Percentiles rank a stretch among this genome's conserved stretches.
Evolutionary conservation across 2,888 invertebrate genomes (phyloP).

Genomic region (Ormyrus thymus): DNA sequence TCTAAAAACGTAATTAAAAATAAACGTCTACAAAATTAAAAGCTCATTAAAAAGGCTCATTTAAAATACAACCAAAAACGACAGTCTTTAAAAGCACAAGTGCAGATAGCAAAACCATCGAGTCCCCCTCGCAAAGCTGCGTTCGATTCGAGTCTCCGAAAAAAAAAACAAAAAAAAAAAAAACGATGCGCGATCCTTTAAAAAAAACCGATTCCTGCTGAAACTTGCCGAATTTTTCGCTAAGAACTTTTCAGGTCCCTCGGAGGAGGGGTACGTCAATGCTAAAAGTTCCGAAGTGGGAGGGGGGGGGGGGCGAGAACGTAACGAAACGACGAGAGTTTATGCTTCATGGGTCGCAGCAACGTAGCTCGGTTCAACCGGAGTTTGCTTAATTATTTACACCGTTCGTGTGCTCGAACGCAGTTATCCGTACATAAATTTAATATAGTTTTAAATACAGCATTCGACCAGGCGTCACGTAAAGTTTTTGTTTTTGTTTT

Average conservation of each 20-base stretch:
- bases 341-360: conserved; percentile 36
- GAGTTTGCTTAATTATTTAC: conserved; percentile 49
- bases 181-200: not conserved
- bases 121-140: conserved; percentile 25
- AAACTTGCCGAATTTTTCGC: conserved; percentile 15
- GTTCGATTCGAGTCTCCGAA: conserved; percentile 30
- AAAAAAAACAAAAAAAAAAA: conserved; percentile 22
- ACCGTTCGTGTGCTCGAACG: conserved; percentile 38
- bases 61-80: conserved; percentile 38
- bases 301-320: not conserved
- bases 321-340: not conserved
- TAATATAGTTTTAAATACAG: conserved; percentile 48
- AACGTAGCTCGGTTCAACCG: conserved; percentile 43
- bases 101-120: conserved; percentile 26
- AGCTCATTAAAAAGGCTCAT: conserved; percentile 32
- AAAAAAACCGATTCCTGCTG: conserved; percentile 28
- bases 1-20: conserved; percentile 31
- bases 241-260: conserved; percentile 43
- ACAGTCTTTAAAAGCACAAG: conserved; percentile 16
- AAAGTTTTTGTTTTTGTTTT: no score
- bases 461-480: conserved; percentile 59
- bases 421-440: conserved; percentile 41
- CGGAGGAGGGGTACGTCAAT: conserved; percentile 44
- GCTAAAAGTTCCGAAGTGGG: conserved; percentile 21
- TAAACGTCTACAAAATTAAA: conserved; percentile 41